These are phyloP conservation scores for Diadema setosum DNA, from an alignment of 35 echinoderm and acorn worm species.

Conservation along the genomic window DNA sequence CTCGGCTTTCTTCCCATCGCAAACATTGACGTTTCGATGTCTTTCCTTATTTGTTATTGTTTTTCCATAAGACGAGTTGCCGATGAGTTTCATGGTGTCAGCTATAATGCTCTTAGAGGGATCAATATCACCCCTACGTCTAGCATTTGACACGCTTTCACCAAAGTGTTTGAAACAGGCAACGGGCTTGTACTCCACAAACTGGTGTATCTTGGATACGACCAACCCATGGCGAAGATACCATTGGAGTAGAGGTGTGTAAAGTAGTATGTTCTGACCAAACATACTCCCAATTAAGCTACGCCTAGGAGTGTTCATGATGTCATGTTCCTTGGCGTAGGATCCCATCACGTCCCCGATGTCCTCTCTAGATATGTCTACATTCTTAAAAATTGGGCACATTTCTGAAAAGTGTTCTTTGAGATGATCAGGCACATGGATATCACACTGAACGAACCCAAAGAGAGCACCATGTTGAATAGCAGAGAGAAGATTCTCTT, in stretches of 20 bases:
- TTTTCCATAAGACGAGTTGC: slow-evolving; percentile 58
- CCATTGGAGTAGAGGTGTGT: slow-evolving; percentile 34
- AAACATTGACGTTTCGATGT: slow-evolving; percentile 26
- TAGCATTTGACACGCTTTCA: slow-evolving; percentile 7
- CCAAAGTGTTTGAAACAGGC: slow-evolving; percentile 42
- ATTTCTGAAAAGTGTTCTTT: slow-evolving; percentile 50
- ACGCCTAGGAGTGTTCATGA: not conserved
- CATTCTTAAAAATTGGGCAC: slow-evolving; percentile 70
- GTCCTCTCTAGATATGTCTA: slow-evolving; percentile 8
- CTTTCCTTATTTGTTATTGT: slow-evolving; percentile 48
- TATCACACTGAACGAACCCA: slow-evolving; percentile 41
- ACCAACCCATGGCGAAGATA: slow-evolving; percentile 20
- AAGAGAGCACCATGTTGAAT: not conserved
- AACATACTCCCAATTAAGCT: slow-evolving; percentile 46
- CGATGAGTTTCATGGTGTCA: slow-evolving; percentile 63
- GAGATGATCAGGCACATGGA: not conserved
- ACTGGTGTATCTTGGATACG: slow-evolving; percentile 18
- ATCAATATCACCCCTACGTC: slow-evolving; percentile 8
- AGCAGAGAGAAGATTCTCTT: not conserved
- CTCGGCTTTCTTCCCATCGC: not conserved
- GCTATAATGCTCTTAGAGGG: slow-evolving; percentile 31
- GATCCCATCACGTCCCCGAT: slow-evolving; percentile 47
- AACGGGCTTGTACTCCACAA: not conserved
- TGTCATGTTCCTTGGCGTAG: not conserved
- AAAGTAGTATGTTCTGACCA: slow-evolving; percentile 1